Conservation (phyloP, 2,797 vertebrate genomes). For the Synanceia verrucosa region DNA sequence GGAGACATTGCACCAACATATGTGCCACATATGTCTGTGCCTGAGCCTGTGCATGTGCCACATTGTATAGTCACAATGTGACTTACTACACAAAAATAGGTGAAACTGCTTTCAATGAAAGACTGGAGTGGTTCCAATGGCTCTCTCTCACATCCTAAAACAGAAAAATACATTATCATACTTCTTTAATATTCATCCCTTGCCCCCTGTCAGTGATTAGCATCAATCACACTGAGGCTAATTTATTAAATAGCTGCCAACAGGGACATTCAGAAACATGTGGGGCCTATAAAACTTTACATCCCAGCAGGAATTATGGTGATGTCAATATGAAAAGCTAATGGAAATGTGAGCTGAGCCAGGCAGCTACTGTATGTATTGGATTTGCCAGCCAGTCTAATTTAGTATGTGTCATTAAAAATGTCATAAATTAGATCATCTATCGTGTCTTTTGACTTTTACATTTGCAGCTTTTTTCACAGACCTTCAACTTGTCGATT, state of each 20-base stretch:
- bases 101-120: slow-evolving; percentile 10
- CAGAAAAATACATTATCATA: slow-evolving; percentile 20
- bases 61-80: not conserved
- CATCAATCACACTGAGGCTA: slow-evolving; percentile 53
- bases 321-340: slow-evolving; percentile 65
- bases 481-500: not conserved
- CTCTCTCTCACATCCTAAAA: slow-evolving; percentile 22
- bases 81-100: slow-evolving; percentile 13
- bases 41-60: not conserved
- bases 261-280: slow-evolving; percentile 41
- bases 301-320: slow-evolving; percentile 59
- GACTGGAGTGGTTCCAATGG: slow-evolving; percentile 27
- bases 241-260: slow-evolving; percentile 63
- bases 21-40: too few species aligned
- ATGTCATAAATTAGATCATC: slow-evolving; percentile 44
- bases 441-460: slow-evolving; percentile 49
- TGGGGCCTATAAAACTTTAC: slow-evolving; percentile 59
- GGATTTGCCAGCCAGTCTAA: slow-evolving; percentile 56
- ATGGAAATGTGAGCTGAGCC: slow-evolving; percentile 57
- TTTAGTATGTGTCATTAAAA: slow-evolving; percentile 62
- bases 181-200: slow-evolving; percentile 29
- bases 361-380: slow-evolving; percentile 42
- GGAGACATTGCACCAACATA: not conserved
- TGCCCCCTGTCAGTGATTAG: slow-evolving; percentile 17
- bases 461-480: slow-evolving; percentile 31